Percentiles rank a stretch among this genome's conserved stretches.
Evolutionary conservation across 2,888 invertebrate genomes (phyloP).

Genomic region (Galeopsomyia nigrocyanea): DNA sequence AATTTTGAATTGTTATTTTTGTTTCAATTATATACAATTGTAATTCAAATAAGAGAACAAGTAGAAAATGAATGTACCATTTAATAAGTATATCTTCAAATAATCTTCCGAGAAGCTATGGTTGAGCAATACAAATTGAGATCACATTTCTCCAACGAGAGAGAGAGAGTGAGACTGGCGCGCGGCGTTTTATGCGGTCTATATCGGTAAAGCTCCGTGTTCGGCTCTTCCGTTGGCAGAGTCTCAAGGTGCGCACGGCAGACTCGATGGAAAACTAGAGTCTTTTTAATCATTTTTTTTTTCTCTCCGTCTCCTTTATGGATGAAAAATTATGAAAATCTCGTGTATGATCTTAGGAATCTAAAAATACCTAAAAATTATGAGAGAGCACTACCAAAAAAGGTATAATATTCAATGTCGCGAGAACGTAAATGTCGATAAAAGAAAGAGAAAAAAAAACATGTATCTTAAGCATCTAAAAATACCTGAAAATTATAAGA

Average conservation of each 20-base stretch:
- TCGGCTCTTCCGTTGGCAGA: conserved; percentile 37
- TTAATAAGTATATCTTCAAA: conserved; percentile 25
- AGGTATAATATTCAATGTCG: too few relatives aligned
- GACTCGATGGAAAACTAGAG: conserved; percentile 28
- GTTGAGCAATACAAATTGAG: conserved; percentile 40
- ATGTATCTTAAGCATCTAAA: too few relatives aligned
- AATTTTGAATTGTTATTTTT: too few relatives aligned
- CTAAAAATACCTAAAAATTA: conserved; percentile 6
- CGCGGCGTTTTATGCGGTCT: conserved; percentile 32
- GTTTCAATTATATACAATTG: too few relatives aligned
- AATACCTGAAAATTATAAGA: conserved; percentile 16
- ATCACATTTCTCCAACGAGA: conserved; percentile 40
- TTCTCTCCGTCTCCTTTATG: background rate
- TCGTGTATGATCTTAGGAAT: too few relatives aligned
- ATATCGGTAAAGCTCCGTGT: conserved; percentile 31
- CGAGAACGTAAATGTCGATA: too few relatives aligned
- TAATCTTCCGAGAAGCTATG: conserved; percentile 34
- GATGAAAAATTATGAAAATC: too few relatives aligned
- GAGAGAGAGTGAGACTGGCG: background rate
- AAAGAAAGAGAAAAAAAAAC: background rate
- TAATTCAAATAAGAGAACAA: too few relatives aligned
- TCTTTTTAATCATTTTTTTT: conserved; percentile 1
- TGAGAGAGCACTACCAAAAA: background rate
- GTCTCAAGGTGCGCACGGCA: conserved; percentile 27
- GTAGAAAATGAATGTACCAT: too few relatives aligned